Base-by-base conservation (phyloP, 2,888 invertebrate genomes). In the Acheta domesticus region DNA sequence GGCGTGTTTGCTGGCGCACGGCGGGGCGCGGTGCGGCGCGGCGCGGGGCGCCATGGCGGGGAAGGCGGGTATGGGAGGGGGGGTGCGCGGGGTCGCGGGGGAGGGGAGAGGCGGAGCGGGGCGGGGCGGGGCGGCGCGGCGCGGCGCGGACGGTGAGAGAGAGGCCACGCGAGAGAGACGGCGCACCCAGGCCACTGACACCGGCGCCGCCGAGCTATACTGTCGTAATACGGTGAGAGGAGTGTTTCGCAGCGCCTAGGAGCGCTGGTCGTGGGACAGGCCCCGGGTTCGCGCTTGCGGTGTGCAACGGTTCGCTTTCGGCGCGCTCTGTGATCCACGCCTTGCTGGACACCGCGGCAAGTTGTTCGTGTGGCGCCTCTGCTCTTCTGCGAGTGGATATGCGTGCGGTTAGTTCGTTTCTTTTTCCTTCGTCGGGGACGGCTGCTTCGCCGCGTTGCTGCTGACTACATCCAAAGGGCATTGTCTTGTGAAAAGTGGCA, bases 1-100 rank as follows among this genome's bases (percentile, higher is more conserved):
- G 62, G 62, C 62, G 62, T 62, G 62, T 62, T 62, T 62, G 62
- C 62, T 62, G 62, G 62, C 62, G 14, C n/a, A 62, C 62, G 62
- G n/a, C n/a, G 62, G 62, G 3, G 62, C 14, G 62, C 62, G 36
- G 36, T 4, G 36, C 36, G 36, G 36, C 36, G 36, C 36, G 36
- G 36, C 36, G 36, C 4, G 36, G 36, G n/a, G n/a, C n/a, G n/a
- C n/a, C 36, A 4, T 36, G 36, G 36, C 36, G 36, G 36, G 36
- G 36, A 4, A 5, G 36, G 36, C 2, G 2, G 36, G 36, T 5
- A 4, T 4, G 36, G 36, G 36, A 1, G 5, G 0, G 36, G 36
- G 0, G 36, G 5, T 1, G 23, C 23, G 23, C 23, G 23, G 23
- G 23, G 23, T 3, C 23, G 36, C 4, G 36, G 36, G 36, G 36